Evolutionary conservation across 2,797 vertebrate genomes (phyloP), one percentile per base, ranked within the genome.

Genomic region (Takifugu ocellatus): DNA sequence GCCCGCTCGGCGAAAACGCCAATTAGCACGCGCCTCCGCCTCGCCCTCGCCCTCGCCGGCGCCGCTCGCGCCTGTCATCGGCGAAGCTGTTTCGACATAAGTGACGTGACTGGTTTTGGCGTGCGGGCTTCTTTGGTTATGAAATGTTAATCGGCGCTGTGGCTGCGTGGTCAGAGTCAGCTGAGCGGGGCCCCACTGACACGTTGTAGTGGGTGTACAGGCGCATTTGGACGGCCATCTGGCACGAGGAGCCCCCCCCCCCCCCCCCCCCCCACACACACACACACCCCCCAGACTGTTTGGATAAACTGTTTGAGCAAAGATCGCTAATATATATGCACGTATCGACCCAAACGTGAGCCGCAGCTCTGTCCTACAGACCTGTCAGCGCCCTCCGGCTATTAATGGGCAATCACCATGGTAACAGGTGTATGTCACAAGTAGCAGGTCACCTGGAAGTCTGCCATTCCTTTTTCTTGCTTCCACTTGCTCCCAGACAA

Each of bases 321-420:
- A 44, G 61, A 68, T 11, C 29, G 59, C 76, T 53, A 62, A 15
- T 76, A 69, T 64, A 21, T 21, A 21, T 21, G 21, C 31, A 33
- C 31, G 31, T 43, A 66, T 50, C 49, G 63, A 50, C 52, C 49
- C 24, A 15, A 72, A 25, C 25, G 43, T 61, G 79, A 79, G 64
- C 66, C 72, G 55, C 73, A 63, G 55, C 68, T 25, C 14, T 4
- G 60, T 85, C 82, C 81, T 62, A 70, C 65, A 75, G 84, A 77
- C 75, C 72, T 83, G 80, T 84, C 73, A 49, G 69, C 50, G 77
- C 77, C 82, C 60, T 63, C 77, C 70, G 81, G 85, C 85, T 90
- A 89, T 89, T 86, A 85, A 82, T 84, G 85, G 86, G 71, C 72
- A 68, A 88, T 91, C 84, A 70, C 89, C 82, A 88, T 90, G 84